Base-by-base conservation (phyloP, 1,140 invertebrate genomes). In the Lepidurus apus region DNA sequence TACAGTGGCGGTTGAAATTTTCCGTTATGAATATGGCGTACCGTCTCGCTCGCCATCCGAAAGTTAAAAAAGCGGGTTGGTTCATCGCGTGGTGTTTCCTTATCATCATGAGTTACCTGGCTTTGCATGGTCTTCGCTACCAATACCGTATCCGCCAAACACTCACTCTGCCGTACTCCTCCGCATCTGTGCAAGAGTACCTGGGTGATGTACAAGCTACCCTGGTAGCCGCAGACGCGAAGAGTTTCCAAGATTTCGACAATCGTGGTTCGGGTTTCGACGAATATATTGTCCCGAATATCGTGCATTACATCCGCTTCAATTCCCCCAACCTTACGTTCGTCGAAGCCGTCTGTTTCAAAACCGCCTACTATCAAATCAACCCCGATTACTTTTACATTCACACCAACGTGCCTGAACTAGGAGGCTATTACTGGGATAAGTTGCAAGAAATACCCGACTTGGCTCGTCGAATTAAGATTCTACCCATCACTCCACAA, bases 251-350 rank as follows among this genome's bases (percentile, higher is more conserved):
- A 1, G 53, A 21, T 13, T 65, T 65, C 13, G 53, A 65, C 53
- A 65, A 65, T 21, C 53, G 53, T 1, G 53, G 53, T 7, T n/a
- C 4, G 7, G 78, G 78, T 13, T 45, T 45, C 43, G 43, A 79
- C 47, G 26, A 53, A 5, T 53, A 75, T n/a, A 74, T 79, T 26
- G 79, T 80, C 7, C 79, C 79, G 42, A 80, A 80, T 47, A 77
- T 80, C 42, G 43, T 80, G 9, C 79, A 80, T 65, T 77, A 77
- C 73, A 78, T 80, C 8, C 75, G 79, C 2, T 77, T 76, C 43
- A 77, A 80, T 43, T 73, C 65, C 7, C 73, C 34, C 26, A 47
- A 43, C 8, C 74, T 79, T 34, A 42, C 73, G 10, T 80, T 80
- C 74, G 76, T 74, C 24, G 79, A 80, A 17, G 77, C 74, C 42